These are phyloP conservation scores for Sebastolobus alascanus DNA, from an alignment of 2,797 vertebrate species.

Conservation along the genomic window DNA sequence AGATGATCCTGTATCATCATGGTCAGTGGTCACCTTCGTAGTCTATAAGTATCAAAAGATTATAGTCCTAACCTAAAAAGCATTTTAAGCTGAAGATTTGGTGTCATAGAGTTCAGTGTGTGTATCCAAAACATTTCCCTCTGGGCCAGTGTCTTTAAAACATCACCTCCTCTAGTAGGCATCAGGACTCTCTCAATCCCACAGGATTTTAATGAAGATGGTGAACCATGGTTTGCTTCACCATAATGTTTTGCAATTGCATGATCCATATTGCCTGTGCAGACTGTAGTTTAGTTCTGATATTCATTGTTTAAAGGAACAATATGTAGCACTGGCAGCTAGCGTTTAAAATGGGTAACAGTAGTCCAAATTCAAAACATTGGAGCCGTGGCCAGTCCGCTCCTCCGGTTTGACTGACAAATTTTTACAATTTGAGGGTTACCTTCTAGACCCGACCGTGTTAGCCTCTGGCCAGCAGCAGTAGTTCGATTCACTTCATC, in stretches of 20 bases:
- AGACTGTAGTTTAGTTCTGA: no score
- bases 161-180: neutral
- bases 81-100: neutral
- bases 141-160: neutral
- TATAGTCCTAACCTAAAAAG: neutral
- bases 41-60: neutral
- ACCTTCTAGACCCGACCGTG: no score
- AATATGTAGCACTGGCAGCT: neutral
- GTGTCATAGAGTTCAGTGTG: neutral
- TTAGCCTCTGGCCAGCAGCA: no score
- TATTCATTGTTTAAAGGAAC: no score
- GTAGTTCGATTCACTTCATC: no score
- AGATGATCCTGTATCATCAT: neutral
- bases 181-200: neutral
- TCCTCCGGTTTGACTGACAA: no score
- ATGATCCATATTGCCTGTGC: neutral
- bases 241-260: neutral
- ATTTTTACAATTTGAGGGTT: no score
- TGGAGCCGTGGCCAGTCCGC: no score
- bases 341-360: no score
- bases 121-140: neutral
- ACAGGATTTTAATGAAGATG: neutral
- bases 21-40: neutral
- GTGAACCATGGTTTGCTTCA: neutral
- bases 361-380: no score